Evolutionary conservation across 2,888 invertebrate species (phyloP), one percentile per base, ranked within the genome.

Genomic region (Dastarcus helophoroides): DNA sequence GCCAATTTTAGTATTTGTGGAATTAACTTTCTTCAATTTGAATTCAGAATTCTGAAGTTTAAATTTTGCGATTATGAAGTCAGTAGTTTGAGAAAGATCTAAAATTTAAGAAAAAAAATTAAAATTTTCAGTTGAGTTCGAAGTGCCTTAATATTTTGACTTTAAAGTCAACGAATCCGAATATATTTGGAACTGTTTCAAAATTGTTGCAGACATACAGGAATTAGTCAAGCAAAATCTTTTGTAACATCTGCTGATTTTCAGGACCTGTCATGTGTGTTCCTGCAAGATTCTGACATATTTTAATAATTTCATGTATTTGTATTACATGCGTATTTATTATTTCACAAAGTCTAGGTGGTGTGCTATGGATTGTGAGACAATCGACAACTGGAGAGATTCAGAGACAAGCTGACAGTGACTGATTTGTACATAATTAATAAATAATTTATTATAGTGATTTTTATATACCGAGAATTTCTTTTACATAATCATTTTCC

Each of bases 361-460:
- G 61, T 89, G 82, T n/a, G 75, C 71, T 64, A 31, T 78, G 79
- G 64, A 74, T 89, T 46, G 73, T n/a, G 90, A 90, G 56, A 76
- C 79, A 59, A 69, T 88, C 7, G 81, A 81, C 45, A 85, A 82
- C 39, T 90, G 89, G 89, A 68, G 83, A 35, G 90, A 90, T 58
- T 80, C 83, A 3, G 86, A 86, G 50, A 13, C 82, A 80, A 52
- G 83, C 83, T 54, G 72, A 69, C 49, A 60, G 60, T 47, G 81
- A 82, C 46, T 82, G 60, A 59, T 37, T 40, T 28, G 8, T 29
- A 4, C 19, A 6, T 19, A 19, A n/a, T n/a, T n/a, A n/a, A n/a
- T n/a, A n/a, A n/a, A n/a, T n/a, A n/a, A n/a, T n/a, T n/a, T n/a
- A n/a, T n/a, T n/a, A n/a, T n/a, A n/a, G n/a, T n/a, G n/a, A n/a